Conservation (phyloP, 2,888 invertebrate species). For the Plemyria rubiginata region DNA sequence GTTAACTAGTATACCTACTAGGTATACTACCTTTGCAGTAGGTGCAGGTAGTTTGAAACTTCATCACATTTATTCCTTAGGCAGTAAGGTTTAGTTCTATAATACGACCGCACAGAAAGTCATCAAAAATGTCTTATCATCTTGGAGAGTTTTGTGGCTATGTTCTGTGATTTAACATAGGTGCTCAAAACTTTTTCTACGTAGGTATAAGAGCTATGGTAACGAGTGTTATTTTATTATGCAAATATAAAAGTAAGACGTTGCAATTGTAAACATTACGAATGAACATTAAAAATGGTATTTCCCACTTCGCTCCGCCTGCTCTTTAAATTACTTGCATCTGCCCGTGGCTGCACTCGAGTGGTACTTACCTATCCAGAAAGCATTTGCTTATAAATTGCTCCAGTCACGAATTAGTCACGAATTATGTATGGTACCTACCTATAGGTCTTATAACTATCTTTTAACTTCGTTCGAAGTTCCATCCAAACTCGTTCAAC, state of each 20-base stretch:
- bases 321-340: too few species aligned
- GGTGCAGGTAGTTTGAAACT: constrained; percentile 51
- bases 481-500: too few species aligned
- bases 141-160: constrained; percentile 17
- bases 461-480: too few species aligned
- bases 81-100: constrained; percentile 7
- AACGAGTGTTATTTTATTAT: neutral
- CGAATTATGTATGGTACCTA: too few species aligned
- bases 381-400: too few species aligned
- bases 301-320: too few species aligned
- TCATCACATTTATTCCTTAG: constrained; percentile 7
- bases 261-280: too few species aligned
- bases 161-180: neutral
- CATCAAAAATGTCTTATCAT: constrained; percentile 10
- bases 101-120: neutral
- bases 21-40: constrained; percentile 57
- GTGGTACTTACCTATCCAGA: too few species aligned
- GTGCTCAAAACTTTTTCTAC: neutral
- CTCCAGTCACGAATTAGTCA: too few species aligned
- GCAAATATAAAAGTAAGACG: neutral
- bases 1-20: constrained; percentile 54
- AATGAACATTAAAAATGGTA: too few species aligned
- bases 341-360: too few species aligned
- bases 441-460: too few species aligned
- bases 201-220: neutral